phyloP scores from a whole-genome alignment of 53 echinoderm and acorn worm species.

The Antedon mediterranea region DNA sequence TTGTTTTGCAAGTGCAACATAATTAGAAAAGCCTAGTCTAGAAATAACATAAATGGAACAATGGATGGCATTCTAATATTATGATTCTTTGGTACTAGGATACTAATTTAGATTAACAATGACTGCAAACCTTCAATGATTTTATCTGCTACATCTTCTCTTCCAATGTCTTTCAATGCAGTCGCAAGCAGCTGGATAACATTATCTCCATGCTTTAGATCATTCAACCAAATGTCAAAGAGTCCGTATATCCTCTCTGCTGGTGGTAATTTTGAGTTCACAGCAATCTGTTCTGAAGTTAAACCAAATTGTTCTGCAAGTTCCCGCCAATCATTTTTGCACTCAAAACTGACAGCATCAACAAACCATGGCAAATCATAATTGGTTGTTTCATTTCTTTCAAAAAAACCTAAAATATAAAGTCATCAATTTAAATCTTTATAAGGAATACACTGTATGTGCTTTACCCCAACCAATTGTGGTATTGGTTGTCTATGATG shows the following conservation, averaged over 20 bases:
- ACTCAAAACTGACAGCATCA: background rate
- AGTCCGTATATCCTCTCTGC: background rate
- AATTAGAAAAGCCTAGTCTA: too few species aligned
- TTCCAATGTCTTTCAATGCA: background rate
- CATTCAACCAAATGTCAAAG: background rate
- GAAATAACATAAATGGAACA: too few species aligned
- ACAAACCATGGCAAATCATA: background rate
- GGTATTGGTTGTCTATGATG: too few species aligned
- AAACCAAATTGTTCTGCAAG: background rate
- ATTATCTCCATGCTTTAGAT: background rate
- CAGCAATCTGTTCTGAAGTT: background rate
- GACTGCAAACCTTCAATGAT: background rate
- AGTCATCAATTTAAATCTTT: too few species aligned
- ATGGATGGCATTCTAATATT: too few species aligned
- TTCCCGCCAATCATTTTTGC: background rate
- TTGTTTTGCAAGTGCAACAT: too few species aligned
- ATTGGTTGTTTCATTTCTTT: background rate
- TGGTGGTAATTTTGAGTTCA: background rate
- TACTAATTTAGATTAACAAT: background rate
- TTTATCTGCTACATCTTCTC: background rate
- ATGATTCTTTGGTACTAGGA: too few species aligned
- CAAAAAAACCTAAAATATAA: too few species aligned
- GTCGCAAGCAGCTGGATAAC: background rate
- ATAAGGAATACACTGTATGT: too few species aligned
- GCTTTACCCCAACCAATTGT: too few species aligned